Base-by-base conservation (phyloP, 2,888 invertebrate species). In the Andricus curvator region DNA sequence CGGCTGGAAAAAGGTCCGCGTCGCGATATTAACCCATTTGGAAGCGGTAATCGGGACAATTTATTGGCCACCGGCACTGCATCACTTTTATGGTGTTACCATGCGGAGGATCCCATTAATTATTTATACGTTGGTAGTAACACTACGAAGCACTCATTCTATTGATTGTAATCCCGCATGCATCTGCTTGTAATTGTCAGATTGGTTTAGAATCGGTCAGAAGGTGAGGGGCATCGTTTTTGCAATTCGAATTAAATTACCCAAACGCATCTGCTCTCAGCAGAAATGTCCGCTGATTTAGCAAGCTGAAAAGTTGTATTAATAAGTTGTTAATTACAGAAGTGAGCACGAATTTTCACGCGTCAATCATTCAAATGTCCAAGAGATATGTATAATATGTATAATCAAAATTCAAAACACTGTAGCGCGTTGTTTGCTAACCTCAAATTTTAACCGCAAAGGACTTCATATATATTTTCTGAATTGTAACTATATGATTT, bases 11-110 rank as follows among this genome's bases (percentile, higher is more conserved):
- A 84, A 82, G 82, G 79, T 74, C 82, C 66, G 70, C 37, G 68
- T 78, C 64, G 79, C 81, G 84, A 87, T 87, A 87, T 86, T 85
- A 85, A 87, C 85, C 85, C 85, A 85, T 86, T 85, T 85, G 84
- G 82, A 85, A 80, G 81, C 84, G 82, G 83, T 84, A 85, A 87
- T 85, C 84, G 85, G 84, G 84, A 87, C 85, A 82, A 86, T 87
- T 87, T 86, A 87, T 86, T 83, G 84, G 82, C 80, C 82, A 81
- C 82, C 80, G 78, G 81, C 84, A 81, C 65, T 86, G 87, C 84
- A 84, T 85, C 87, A 85, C 84, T 87, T 87, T 85, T 87, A 85
- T 82, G 76, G 82, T 80, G 65, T 78, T 81, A 78, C 62, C 15
- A 48, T 62, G 65, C 66, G 60, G 41, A 56, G 51, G 56, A 70